Evolutionary conservation across 2,888 invertebrate genomes (phyloP).

Genomic region (Parascotia fuliginaria): DNA sequence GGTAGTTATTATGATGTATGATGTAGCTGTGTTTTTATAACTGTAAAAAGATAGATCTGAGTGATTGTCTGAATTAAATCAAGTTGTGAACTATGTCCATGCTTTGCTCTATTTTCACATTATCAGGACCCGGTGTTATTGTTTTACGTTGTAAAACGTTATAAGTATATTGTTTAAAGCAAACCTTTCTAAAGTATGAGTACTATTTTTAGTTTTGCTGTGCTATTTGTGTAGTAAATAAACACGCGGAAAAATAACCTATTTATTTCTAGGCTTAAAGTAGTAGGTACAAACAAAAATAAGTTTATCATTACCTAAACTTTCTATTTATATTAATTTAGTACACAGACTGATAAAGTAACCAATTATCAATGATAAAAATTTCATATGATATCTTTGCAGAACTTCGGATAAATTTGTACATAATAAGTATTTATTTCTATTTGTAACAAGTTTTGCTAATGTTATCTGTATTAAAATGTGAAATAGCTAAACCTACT

Average conservation of each 20-base stretch:
- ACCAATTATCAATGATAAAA: constrained; percentile 9
- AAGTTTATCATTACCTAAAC: neutral
- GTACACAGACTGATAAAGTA: constrained; percentile 2
- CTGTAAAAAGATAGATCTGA: constrained; percentile 17
- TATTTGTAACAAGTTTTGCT: no score
- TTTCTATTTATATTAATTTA: constrained; percentile 6
- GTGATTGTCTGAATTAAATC: constrained; percentile 27
- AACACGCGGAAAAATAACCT: constrained; percentile 64
- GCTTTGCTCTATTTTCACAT: constrained; percentile 29
- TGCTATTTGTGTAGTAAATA: constrained; percentile 49
- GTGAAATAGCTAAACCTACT: no score
- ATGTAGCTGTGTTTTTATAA: constrained; percentile 11
- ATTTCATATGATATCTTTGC: neutral
- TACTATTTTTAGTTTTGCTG: constrained; percentile 42
- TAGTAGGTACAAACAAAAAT: constrained; percentile 2
- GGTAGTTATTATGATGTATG: no score
- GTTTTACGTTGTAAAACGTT: constrained; percentile 2
- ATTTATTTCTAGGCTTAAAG: constrained; percentile 21
- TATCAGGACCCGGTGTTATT: constrained; percentile 15
- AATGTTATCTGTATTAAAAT: no score
- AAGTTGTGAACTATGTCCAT: constrained; percentile 15
- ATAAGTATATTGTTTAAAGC: neutral
- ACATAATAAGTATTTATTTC: no score
- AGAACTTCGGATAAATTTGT: no score
- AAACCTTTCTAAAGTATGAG: neutral